These are phyloP conservation scores for Buphagus erythrorhynchus DNA, from an alignment of 2,797 vertebrate genomes.

Conservation along the genomic window DNA sequence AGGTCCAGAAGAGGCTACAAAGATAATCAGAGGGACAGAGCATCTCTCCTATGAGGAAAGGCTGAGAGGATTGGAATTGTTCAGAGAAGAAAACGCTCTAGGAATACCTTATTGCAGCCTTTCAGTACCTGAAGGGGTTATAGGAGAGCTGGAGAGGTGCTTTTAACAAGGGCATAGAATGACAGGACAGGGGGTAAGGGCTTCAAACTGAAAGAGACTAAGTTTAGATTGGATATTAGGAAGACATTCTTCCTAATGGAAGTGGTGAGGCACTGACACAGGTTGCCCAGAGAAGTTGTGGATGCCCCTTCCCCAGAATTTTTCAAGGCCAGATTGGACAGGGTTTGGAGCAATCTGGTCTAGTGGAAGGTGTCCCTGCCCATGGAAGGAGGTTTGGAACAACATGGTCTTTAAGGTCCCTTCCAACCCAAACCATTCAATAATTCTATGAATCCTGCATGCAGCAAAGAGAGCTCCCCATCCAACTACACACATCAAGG, in stretches of 20 bases:
- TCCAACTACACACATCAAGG: background rate
- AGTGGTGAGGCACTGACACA: background rate
- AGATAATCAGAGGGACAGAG: background rate
- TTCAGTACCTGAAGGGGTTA: background rate
- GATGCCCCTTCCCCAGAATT: background rate
- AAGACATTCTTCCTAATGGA: background rate
- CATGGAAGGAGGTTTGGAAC: background rate
- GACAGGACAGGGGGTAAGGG: background rate
- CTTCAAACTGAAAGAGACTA: background rate
- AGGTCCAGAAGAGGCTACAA: background rate
- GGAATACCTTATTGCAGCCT: background rate
- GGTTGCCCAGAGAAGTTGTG: background rate
- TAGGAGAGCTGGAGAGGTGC: background rate
- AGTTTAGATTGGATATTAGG: background rate
- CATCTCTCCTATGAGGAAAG: background rate
- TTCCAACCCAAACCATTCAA: background rate
- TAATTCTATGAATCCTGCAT: background rate
- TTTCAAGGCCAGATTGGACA: background rate
- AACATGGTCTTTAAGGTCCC: background rate
- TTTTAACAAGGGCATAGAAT: background rate
- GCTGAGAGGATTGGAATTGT: background rate
- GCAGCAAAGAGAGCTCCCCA: background rate
- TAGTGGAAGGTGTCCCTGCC: background rate
- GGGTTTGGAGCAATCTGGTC: background rate
- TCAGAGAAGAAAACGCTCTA: background rate